phyloP scores from a whole-genome alignment of 1,140 invertebrate genomes.

The Homarus americanus region DNA sequence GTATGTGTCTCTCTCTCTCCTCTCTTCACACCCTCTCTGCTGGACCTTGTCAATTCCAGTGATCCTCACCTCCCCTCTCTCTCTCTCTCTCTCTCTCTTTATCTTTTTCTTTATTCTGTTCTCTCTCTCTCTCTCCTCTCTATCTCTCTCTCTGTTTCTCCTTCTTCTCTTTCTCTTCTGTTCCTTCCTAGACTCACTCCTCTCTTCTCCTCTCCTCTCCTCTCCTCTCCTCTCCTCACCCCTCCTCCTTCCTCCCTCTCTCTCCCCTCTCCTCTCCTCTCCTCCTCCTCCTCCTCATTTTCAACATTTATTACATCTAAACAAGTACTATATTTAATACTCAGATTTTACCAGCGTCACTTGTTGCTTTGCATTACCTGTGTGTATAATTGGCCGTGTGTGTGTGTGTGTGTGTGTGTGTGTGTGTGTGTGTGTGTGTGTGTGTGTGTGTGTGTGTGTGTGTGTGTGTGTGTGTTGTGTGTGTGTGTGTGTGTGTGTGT shows the following conservation, averaged over 20 bases:
- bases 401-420: no score
- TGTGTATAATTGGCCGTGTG: no score
- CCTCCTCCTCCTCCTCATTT: not conserved
- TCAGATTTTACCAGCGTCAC: no score
- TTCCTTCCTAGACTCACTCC: not conserved
- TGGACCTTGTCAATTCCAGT: not conserved
- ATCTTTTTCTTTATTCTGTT: not conserved
- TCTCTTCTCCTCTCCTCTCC: no score
- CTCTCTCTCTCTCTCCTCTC: conserved; percentile 23
- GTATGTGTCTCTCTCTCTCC: conserved; percentile 3
- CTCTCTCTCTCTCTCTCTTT: conserved; percentile 26
- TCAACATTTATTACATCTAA: no score
- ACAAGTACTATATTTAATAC: no score
- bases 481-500: no score
- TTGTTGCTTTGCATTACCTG: no score
- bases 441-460: no score
- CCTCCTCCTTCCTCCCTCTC: not conserved
- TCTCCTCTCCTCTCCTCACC: not conserved
- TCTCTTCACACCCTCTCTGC: not conserved
- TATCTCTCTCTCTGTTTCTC: conserved; percentile 9
- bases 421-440: no score
- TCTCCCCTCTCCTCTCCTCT: not conserved
- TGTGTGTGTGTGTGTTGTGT: no score
- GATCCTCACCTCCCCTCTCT: not conserved
- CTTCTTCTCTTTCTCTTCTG: not conserved